phyloP scores from a whole-genome alignment of 1,140 invertebrate species.

The Plodia interpunctella region DNA sequence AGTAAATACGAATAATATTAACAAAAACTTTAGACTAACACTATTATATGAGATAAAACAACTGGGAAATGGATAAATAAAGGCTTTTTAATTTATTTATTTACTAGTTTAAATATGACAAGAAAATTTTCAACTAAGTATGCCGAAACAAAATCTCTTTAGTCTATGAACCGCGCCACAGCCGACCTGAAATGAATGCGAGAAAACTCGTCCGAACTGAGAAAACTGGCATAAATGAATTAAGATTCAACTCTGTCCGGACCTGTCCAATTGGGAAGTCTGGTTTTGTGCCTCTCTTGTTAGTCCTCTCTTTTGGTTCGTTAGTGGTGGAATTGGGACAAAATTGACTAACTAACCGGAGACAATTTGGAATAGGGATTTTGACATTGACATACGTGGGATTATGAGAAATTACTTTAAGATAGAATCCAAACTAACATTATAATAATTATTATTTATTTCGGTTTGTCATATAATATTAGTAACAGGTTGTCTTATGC shows the following conservation, averaged over 20 bases:
- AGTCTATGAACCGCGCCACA: conserved; percentile 14
- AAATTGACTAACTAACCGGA: neutral
- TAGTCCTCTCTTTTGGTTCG: neutral
- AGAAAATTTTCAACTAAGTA: no score
- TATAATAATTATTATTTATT: no score
- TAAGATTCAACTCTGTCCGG: conserved; percentile 47
- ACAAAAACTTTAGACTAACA: no score
- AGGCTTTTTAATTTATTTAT: no score
- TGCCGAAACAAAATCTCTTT: neutral
- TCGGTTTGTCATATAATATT: no score
- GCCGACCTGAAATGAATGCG: conserved; percentile 42
- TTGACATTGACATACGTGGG: neutral
- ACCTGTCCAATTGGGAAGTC: conserved; percentile 15
- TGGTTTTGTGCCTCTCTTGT: conserved; percentile 2
- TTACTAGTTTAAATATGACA: no score
- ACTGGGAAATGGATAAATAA: no score
- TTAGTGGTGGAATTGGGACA: neutral
- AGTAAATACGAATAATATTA: no score
- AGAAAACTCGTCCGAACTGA: conserved; percentile 43
- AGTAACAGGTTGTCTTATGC: no score
- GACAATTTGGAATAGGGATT: neutral
- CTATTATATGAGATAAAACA: no score
- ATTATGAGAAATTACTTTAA: no score
- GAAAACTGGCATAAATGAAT: conserved; percentile 57
- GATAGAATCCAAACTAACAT: no score